phyloP scores from a whole-genome alignment of 2,797 vertebrate species.

The Buphagus erythrorhynchus region DNA sequence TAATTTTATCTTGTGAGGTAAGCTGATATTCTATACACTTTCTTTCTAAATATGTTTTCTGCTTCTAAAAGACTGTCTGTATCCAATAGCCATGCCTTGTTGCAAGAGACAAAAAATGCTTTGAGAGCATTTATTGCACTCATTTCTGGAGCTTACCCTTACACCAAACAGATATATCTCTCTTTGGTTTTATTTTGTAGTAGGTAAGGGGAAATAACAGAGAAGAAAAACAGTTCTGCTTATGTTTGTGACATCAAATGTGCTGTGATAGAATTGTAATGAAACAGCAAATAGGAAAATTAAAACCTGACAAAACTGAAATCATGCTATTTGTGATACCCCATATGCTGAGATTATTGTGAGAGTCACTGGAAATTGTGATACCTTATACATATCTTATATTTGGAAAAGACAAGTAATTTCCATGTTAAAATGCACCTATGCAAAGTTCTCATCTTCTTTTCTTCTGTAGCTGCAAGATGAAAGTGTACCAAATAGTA shows the following conservation, averaged over 20 bases:
- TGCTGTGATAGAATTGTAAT: not conserved
- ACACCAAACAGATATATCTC: not conserved
- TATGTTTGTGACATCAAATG: not conserved
- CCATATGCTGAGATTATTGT: not conserved
- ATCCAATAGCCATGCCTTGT: not conserved
- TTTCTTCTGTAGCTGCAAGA: not conserved
- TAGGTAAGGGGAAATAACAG: not conserved
- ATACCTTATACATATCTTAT: not conserved
- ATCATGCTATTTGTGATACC: not conserved
- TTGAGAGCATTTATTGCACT: not conserved
- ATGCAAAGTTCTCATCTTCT: not conserved
- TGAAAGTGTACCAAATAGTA: not conserved
- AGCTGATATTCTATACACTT: not conserved
- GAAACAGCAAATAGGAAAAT: not conserved
- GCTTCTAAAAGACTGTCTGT: not conserved
- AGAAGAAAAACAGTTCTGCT: not conserved
- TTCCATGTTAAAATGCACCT: not conserved
- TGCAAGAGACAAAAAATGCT: not conserved
- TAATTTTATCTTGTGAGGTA: not conserved
- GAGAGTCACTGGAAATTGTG: not conserved
- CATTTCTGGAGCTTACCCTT: not conserved
- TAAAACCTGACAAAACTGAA: not conserved
- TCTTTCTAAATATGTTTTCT: not conserved
- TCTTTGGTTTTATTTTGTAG: not conserved
- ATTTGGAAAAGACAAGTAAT: not conserved